These are phyloP conservation scores for Epicauta chinensis DNA, from an alignment of 1,140 invertebrate genomes.

Conservation along the genomic window DNA sequence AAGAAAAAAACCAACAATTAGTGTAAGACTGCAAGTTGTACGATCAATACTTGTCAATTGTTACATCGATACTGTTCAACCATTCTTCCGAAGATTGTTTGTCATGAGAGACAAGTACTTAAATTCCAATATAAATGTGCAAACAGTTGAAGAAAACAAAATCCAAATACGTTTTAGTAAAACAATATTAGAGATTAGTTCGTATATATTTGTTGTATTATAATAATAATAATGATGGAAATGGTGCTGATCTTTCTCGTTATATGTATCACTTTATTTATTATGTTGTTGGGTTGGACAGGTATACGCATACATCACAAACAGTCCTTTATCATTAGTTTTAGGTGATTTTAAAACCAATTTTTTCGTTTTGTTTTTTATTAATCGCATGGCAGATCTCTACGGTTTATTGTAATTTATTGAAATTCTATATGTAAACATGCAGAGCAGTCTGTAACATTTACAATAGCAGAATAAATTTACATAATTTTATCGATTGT, in stretches of 20 bases:
- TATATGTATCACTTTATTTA: not conserved
- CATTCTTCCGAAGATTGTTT: not conserved
- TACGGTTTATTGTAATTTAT: constrained; percentile 23
- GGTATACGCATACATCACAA: constrained; percentile 11
- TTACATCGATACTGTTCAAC: constrained; percentile 10
- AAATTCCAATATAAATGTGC: not conserved
- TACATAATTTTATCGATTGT: constrained; percentile 18
- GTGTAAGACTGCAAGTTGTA: constrained; percentile 15
- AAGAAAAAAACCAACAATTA: not conserved
- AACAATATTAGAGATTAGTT: too few species aligned
- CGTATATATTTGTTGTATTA: too few species aligned
- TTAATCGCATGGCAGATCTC: too few species aligned
- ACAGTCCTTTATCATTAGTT: constrained; percentile 12
- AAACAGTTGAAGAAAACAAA: too few species aligned
- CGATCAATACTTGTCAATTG: constrained; percentile 19
- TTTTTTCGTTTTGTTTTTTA: constrained; percentile 6
- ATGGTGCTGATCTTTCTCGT: constrained; percentile 10
- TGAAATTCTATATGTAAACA: constrained; percentile 15
- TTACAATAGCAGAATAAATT: constrained; percentile 21
- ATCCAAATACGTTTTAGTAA: too few species aligned
- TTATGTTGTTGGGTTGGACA: constrained; percentile 9
- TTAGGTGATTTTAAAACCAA: constrained; percentile 10
- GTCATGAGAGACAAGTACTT: constrained; percentile 23
- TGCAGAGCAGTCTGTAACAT: constrained; percentile 11
- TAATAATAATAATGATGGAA: not conserved